Conservation (phyloP, 2,797 vertebrate genomes). For the Leptoclinus maculatus region DNA sequence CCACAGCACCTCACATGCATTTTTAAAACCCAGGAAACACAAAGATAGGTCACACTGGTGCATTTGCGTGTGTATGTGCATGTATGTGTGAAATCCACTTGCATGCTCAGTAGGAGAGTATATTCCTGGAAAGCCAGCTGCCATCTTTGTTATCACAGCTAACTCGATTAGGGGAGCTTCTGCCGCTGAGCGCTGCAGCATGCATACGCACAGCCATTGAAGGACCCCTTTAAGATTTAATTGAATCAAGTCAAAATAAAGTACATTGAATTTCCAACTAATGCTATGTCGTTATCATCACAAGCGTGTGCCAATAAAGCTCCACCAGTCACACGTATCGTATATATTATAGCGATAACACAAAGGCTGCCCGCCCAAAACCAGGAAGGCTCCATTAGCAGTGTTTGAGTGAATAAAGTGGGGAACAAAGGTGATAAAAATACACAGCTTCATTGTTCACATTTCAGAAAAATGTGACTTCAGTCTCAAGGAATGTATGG, state of each 20-base stretch:
- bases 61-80: conserved; percentile 21
- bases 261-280: conserved; percentile 25
- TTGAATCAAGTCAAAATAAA: conserved; percentile 45
- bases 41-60: conserved; percentile 35
- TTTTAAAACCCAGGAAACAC: conserved; percentile 51
- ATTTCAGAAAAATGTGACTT: conserved; percentile 1
- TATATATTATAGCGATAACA: not conserved
- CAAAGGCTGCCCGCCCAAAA: not conserved
- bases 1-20: conserved; percentile 34
- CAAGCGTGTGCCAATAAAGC: conserved; percentile 30
- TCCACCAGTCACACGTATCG: not conserved
- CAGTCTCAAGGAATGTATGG: conserved; percentile 10
- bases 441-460: not conserved
- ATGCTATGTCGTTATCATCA: not conserved
- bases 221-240: conserved; percentile 30
- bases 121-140: conserved; percentile 78
- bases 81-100: conserved; percentile 52
- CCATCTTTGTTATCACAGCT: conserved; percentile 68
- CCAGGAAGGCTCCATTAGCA: not conserved
- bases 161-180: conserved; percentile 73
- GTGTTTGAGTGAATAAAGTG: not conserved
- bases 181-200: conserved; percentile 34
- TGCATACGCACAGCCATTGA: not conserved
- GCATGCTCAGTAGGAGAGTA: conserved; percentile 49
- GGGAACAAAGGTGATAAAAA: not conserved